Evolutionary conservation across 2,888 invertebrate species (phyloP).

Genomic region (Parnassius smintheus): DNA sequence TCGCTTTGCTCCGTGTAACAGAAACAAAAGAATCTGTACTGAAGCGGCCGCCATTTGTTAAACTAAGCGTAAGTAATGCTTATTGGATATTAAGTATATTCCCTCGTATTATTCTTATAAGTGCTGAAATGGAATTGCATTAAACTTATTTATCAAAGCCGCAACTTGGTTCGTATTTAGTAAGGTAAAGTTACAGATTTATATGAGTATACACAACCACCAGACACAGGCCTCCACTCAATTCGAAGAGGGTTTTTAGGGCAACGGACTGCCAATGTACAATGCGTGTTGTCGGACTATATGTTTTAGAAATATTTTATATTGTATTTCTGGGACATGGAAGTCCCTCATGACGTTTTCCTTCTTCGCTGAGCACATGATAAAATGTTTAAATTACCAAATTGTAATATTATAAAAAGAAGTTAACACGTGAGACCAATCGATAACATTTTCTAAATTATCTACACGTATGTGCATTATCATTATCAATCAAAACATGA

Average conservation of each 20-base stretch:
- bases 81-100: slow-evolving; percentile 24
- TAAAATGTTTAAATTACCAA: no score
- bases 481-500: slow-evolving; percentile 28
- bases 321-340: no score
- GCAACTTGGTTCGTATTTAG: neutral
- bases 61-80: slow-evolving; percentile 32
- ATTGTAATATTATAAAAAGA: no score
- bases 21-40: slow-evolving; percentile 26
- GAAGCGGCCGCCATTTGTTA: slow-evolving; percentile 32
- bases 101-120: slow-evolving; percentile 15
- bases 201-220: no score
- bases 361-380: no score
- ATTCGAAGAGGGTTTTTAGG: no score
- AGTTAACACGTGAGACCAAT: slow-evolving; percentile 21
- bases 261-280: no score
- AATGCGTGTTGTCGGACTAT: no score
- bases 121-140: slow-evolving; percentile 20
- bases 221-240: no score
- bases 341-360: no score
- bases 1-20: slow-evolving; percentile 23
- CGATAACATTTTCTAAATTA: slow-evolving; percentile 20
- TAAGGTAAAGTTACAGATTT: no score
- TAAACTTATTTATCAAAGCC: slow-evolving; percentile 14
- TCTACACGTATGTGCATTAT: slow-evolving; percentile 19
- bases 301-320: no score